Base-by-base conservation (phyloP, 2,113 vertebrate genomes). In the Nettapus auritus region DNA sequence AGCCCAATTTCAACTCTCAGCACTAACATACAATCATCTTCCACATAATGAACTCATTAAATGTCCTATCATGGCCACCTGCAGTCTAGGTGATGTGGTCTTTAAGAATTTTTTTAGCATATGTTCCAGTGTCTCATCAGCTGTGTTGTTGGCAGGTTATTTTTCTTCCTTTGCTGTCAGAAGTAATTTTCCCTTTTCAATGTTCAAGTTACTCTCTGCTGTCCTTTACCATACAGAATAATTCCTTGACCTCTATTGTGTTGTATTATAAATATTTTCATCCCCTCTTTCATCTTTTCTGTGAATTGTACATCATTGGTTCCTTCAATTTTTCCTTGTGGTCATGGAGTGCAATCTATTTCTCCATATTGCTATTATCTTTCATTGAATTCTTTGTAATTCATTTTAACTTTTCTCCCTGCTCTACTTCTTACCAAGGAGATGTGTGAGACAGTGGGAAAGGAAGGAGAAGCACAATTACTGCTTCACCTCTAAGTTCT, bases 21-120 rank as follows among this genome's bases (percentile, higher is more conserved):
- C 56, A 84, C 89, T 93, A 94, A 75, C 86, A 68, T 44, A 81
- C 90, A 88, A 93, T 93, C 91, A 91, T 93, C 89, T 93, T 78
- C 48, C 86, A 88, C 42, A 86, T 91, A 95, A 97, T 91, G 78
- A 95, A 94, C 87, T 93, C 94, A 93, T 97, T 96, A 97, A 96
- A 93, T 55, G 71, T 95, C 84, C 68, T 91, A 76, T 93, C 66
- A 75, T 83, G 94, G 77, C 87, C 86, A 95, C 95, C 84, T 94
- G 92, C 93, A 94, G 88, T 79, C 89, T 88, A 94, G 91, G 78
- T 77, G 71, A 95, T 92, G 63, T 36, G 78, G 82, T 94, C 63
- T 89, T 82, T 93, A 67, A 82, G 95, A 95, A 96, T 74, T 89
- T 93, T 94, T 92, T 91, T 67, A 91, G 75, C 70, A 93, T 89